These are phyloP conservation scores for Rhinoptilus africanus DNA, from an alignment of 2,113 vertebrate species.

Conservation along the genomic window DNA sequence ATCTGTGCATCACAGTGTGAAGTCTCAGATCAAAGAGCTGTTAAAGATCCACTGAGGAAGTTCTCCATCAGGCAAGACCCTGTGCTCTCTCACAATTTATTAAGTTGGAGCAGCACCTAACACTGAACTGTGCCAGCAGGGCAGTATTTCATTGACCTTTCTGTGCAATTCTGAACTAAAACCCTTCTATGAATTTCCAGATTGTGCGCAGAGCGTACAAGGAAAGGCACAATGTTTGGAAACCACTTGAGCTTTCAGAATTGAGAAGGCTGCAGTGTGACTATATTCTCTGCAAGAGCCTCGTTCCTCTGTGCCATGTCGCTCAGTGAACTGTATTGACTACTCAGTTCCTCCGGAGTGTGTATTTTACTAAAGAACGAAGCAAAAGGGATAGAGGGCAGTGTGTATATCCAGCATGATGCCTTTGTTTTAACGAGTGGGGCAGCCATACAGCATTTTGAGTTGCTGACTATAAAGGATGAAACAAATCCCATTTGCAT, in stretches of 20 bases:
- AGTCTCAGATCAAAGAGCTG: not conserved
- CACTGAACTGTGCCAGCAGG: not conserved
- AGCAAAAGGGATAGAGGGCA: not conserved
- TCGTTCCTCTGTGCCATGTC: not conserved
- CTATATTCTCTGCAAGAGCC: not conserved
- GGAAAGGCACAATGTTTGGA: not conserved
- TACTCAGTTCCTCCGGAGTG: not conserved
- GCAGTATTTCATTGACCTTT: not conserved
- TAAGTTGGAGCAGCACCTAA: not conserved
- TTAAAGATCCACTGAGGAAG: not conserved
- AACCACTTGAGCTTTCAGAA: not conserved
- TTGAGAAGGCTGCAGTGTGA: not conserved
- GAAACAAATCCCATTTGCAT: slow-evolving; percentile 9
- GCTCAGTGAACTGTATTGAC: not conserved
- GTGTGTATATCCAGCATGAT: not conserved
- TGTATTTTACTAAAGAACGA: not conserved
- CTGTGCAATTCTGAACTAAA: not conserved
- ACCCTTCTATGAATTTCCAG: not conserved
- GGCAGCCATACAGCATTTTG: not conserved
- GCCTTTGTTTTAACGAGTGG: not conserved
- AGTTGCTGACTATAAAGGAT: not conserved
- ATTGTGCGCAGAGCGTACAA: not conserved
- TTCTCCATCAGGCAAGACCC: not conserved
- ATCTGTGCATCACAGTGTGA: not conserved
- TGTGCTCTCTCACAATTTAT: not conserved